A percentile compares a stretch with the other conserved stretches of the same genome.
Evolutionary conservation across 2,888 invertebrate species (phyloP).

Genomic region (Erebia palarica): DNA sequence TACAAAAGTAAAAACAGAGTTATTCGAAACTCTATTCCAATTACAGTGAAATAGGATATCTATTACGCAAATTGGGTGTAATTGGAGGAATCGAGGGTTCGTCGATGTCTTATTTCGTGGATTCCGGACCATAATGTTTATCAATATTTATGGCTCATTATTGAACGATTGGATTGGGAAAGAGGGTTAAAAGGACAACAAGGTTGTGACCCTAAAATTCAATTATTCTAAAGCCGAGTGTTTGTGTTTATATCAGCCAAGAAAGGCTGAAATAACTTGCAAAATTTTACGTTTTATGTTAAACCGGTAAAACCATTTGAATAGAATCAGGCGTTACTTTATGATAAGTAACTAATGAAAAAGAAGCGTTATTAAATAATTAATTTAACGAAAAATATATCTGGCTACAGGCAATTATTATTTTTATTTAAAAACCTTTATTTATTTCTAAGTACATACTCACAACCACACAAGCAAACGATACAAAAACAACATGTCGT

Average conservation of each 20-base stretch:
- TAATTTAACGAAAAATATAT: no score
- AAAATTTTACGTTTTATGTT: background rate
- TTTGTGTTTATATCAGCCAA: background rate
- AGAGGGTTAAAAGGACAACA: background rate
- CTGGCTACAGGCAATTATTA: no score
- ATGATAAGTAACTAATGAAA: no score
- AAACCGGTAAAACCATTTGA: no score
- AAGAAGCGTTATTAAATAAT: no score
- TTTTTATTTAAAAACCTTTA: no score
- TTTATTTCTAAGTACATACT: no score
- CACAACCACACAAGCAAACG: no score
- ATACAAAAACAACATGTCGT: no score
- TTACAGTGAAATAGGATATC: slow-evolving; percentile 12
- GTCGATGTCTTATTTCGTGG: background rate
- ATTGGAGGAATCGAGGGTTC: slow-evolving; percentile 11
- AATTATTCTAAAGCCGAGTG: background rate
- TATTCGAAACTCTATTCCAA: slow-evolving; percentile 6
- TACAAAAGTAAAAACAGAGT: background rate
- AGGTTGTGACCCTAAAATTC: background rate
- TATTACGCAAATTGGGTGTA: slow-evolving; percentile 5
- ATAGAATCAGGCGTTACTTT: no score
- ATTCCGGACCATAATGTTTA: background rate
- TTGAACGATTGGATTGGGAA: background rate
- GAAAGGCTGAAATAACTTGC: background rate
- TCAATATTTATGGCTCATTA: slow-evolving; percentile 14